These are phyloP conservation scores for Astropecten irregularis DNA, from an alignment of 53 echinoderm and acorn worm genomes.

Conservation along the genomic window DNA sequence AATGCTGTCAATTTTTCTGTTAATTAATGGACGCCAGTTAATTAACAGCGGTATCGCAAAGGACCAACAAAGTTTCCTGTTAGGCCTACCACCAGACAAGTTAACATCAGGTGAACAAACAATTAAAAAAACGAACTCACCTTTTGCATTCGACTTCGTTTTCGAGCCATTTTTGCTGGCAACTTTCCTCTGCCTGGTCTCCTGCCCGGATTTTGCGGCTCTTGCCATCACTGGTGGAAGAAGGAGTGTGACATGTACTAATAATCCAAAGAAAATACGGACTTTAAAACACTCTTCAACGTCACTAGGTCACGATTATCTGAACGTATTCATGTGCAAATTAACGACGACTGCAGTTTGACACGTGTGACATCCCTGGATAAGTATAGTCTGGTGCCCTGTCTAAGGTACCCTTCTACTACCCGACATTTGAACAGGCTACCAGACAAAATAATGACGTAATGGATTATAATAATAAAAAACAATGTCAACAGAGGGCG, in stretches of 20 bases:
- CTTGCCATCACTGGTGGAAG: conserved; percentile 22
- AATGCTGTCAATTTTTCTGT: too few relatives aligned
- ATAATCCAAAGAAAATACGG: too few relatives aligned
- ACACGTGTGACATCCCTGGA: conserved; percentile 53
- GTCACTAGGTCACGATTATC: too few relatives aligned
- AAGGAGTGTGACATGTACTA: too few relatives aligned
- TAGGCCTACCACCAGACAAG: too few relatives aligned
- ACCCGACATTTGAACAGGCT: background rate
- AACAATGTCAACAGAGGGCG: conserved; percentile 19
- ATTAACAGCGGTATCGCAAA: too few relatives aligned
- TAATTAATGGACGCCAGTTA: too few relatives aligned
- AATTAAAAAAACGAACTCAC: too few relatives aligned
- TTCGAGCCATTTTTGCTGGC: conserved; percentile 52
- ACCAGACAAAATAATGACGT: conserved; percentile 17
- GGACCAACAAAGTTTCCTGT: too few relatives aligned
- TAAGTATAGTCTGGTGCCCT: conserved; percentile 5
- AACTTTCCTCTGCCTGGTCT: conserved; percentile 52
- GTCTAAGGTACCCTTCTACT: background rate
- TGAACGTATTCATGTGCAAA: background rate
- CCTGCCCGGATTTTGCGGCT: background rate
- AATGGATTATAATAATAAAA: background rate
- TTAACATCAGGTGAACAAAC: too few relatives aligned
- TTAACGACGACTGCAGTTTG: background rate
- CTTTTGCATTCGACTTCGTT: conserved; percentile 12
- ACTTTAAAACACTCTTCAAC: too few relatives aligned